phyloP scores from a whole-genome alignment of 2,113 vertebrate genomes.

The Notechis scutatus region DNA sequence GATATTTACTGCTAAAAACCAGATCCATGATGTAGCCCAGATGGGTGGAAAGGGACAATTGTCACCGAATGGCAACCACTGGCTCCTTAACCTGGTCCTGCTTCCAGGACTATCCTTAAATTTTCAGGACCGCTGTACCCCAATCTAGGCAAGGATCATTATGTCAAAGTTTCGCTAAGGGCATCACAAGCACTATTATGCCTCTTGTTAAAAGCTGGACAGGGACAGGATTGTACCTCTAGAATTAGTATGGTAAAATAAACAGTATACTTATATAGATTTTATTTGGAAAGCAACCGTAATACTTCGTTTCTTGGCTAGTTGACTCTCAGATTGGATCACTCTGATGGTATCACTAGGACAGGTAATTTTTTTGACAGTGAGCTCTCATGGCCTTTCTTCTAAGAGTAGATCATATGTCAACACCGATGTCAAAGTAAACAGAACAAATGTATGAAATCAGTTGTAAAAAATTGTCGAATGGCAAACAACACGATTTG shows the following conservation, averaged over 20 bases:
- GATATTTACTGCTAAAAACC: background rate
- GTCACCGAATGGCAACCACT: background rate
- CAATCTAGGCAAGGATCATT: background rate
- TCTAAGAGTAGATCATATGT: conserved; percentile 39
- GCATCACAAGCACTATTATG: background rate
- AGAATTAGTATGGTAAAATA: background rate
- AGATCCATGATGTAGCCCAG: background rate
- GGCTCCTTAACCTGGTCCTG: background rate
- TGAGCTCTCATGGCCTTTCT: conserved; percentile 54
- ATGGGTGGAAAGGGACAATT: background rate
- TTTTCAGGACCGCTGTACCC: background rate
- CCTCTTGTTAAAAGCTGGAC: background rate
- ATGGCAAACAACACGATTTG: conserved; percentile 56
- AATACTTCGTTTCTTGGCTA: conserved; percentile 9
- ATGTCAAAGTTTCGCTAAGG: background rate
- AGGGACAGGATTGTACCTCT: background rate
- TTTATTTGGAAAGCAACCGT: background rate
- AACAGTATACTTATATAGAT: background rate
- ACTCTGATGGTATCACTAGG: conserved; percentile 51
- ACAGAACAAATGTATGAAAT: conserved; percentile 68
- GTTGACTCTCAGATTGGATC: background rate
- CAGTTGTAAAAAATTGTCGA: conserved; percentile 68
- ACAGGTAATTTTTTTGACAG: conserved; percentile 61
- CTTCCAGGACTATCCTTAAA: background rate
- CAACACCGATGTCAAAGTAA: conserved; percentile 66